phyloP scores from a whole-genome alignment of 1,140 invertebrate genomes.

The Sminthurides bifidus region DNA sequence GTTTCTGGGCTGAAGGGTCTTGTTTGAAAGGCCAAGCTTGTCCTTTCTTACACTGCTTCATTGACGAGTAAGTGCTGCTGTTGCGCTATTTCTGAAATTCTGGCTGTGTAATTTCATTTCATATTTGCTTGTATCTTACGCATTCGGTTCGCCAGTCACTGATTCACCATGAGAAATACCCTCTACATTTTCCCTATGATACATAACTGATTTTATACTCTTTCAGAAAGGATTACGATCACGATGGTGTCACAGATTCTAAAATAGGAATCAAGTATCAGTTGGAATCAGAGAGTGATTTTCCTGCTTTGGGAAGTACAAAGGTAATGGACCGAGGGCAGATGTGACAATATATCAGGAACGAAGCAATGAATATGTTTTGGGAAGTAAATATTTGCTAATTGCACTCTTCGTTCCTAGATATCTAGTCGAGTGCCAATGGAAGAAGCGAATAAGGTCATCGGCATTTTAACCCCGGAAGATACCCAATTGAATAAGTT shows the following conservation, averaged over 20 bases:
- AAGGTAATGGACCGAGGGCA: slow-evolving; percentile 12
- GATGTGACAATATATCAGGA: not conserved
- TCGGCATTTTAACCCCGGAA: not conserved
- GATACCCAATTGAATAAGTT: not conserved
- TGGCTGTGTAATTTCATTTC: too few relatives aligned
- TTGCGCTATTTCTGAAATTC: too few relatives aligned
- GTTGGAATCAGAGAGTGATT: slow-evolving; percentile 27
- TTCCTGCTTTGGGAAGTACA: slow-evolving; percentile 25
- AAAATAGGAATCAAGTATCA: slow-evolving; percentile 20
- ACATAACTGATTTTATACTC: not conserved
- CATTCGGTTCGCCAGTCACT: too few relatives aligned
- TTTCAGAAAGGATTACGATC: slow-evolving; percentile 1
- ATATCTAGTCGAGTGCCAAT: slow-evolving; percentile 29
- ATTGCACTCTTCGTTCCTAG: not conserved
- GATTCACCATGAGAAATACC: not conserved
- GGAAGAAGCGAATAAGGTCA: slow-evolving; percentile 1
- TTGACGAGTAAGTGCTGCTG: slow-evolving; percentile 14
- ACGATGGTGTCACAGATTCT: not conserved
- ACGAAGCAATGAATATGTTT: not conserved
- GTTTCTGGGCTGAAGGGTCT: slow-evolving; percentile 28
- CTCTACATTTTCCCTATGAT: not conserved
- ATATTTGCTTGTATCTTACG: too few relatives aligned
- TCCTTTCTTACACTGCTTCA: slow-evolving; percentile 24
- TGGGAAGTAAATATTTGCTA: not conserved
- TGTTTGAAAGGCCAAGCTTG: slow-evolving; percentile 25